Percentiles rank a stretch among this genome's conserved stretches.
Evolutionary conservation across 1,140 invertebrate species (phyloP).

Genomic region (Oedothorax gibbosus): DNA sequence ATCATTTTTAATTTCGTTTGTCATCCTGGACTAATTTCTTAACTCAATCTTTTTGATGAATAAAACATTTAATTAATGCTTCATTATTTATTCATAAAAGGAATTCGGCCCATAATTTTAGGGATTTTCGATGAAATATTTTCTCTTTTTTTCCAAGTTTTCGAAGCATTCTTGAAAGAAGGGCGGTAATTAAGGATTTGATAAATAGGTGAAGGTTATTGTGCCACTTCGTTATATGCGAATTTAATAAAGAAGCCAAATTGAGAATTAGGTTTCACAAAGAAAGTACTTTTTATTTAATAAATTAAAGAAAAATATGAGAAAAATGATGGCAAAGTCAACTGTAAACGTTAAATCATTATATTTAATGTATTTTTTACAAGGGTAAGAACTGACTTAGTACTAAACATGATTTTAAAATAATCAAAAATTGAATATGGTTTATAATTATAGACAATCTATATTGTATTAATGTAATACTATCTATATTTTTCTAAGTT

Average conservation of each 20-base stretch:
- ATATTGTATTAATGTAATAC: no score
- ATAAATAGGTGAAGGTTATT: conserved; percentile 38
- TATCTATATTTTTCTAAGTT: no score
- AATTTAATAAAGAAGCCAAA: conserved; percentile 31
- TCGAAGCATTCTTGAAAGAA: neutral
- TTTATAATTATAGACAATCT: no score
- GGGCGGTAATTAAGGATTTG: conserved; percentile 24
- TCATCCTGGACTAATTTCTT: conserved; percentile 34
- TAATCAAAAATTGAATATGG: no score
- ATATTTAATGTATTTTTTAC: no score
- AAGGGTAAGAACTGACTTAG: no score
- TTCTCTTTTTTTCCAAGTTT: neutral
- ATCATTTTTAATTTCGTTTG: conserved; percentile 44
- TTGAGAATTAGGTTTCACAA: neutral
- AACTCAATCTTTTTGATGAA: conserved; percentile 39
- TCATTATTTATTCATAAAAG: conserved; percentile 43
- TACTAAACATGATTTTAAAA: no score
- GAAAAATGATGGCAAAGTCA: no score
- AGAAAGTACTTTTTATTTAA: no score
- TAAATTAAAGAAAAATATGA: no score
- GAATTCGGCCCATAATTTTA: conserved; percentile 21
- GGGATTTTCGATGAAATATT: neutral
- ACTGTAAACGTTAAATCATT: no score
- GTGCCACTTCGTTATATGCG: conserved; percentile 17
- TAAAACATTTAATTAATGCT: conserved; percentile 43